phyloP scores from a whole-genome alignment of 2,113 vertebrate genomes.

The Cryptomyrus ogoouensis region DNA sequence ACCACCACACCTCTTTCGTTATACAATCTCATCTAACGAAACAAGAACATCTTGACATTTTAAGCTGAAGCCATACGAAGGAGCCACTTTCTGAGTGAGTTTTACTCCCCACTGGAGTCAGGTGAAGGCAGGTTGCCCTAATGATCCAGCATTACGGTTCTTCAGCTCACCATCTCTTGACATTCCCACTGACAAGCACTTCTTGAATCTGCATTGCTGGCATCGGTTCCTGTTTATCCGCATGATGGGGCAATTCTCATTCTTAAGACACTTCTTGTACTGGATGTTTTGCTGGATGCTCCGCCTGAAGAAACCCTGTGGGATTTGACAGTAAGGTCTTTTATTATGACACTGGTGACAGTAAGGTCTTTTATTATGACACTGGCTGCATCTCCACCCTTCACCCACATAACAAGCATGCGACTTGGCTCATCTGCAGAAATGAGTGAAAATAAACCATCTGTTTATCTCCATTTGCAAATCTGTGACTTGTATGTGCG shows the following conservation, averaged over 20 bases:
- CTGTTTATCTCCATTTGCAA: neutral
- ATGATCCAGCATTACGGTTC: neutral
- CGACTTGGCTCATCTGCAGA: neutral
- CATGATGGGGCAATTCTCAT: conserved; percentile 93
- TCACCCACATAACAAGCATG: neutral
- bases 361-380: neutral
- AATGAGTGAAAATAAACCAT: neutral
- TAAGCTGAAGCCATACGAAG: neutral
- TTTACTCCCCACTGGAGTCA: neutral
- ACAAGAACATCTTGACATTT: neutral
- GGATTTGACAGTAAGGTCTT: neutral
- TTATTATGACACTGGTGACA: neutral
- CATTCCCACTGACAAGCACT: conserved; percentile 95
- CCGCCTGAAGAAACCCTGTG: conserved; percentile 91
- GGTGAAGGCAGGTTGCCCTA: neutral
- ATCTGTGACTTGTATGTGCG: neutral
- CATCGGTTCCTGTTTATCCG: conserved; percentile 96
- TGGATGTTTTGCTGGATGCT: conserved; percentile 99
- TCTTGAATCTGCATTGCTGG: conserved; percentile 97
- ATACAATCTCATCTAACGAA: neutral
- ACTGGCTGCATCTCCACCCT: neutral
- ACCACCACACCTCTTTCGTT: neutral
- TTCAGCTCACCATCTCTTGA: conserved; percentile 83
- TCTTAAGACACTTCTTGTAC: conserved; percentile 98
- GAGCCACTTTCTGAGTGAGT: neutral